Percentiles rank a stretch among this genome's conserved stretches.
Conservation (phyloP, 1,140 invertebrate species). For the Drosophila mauritiana region DNA sequence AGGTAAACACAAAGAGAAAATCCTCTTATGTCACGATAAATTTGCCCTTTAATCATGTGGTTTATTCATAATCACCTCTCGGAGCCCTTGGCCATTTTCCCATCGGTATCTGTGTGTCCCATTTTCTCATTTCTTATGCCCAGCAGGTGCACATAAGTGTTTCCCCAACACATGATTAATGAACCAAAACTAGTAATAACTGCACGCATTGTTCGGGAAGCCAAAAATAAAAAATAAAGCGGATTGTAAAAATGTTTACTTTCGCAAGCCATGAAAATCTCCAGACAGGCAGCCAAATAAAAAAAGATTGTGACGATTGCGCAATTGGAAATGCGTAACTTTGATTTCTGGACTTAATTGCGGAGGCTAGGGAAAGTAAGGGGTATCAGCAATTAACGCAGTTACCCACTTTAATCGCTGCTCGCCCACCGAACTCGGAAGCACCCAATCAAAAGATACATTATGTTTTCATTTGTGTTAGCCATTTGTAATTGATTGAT, state of each 20-base stretch:
- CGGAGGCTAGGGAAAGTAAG: constrained; percentile 32
- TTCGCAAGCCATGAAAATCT: constrained; percentile 73
- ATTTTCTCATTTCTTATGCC: constrained; percentile 45
- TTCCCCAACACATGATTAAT: constrained; percentile 61
- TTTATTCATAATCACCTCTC: constrained; percentile 22
- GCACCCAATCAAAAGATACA: constrained; percentile 42
- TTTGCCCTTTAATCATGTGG: constrained; percentile 6
- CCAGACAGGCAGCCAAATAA: constrained; percentile 15
- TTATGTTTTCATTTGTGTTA: constrained; percentile 54
- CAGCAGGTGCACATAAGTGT: constrained; percentile 48
- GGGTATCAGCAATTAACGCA: constrained; percentile 53
- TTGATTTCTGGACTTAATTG: constrained; percentile 64
- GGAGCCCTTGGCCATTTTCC: constrained; percentile 11
- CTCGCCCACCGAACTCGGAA: constrained; percentile 39
- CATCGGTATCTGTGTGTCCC: constrained; percentile 14
- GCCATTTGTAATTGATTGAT: constrained; percentile 47
- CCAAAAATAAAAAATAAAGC: constrained; percentile 22
- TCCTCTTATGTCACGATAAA: constrained; percentile 21
- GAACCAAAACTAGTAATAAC: constrained; percentile 58
- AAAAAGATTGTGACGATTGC: constrained; percentile 46
- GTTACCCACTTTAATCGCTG: constrained; percentile 34
- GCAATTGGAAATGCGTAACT: constrained; percentile 77
- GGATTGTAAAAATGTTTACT: constrained; percentile 67
- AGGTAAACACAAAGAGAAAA: constrained; percentile 1
- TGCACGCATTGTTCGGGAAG: constrained; percentile 60